Evolutionary conservation across 2,797 vertebrate genomes (phyloP).

Genomic region (Brachyrhaphis roseni): DNA sequence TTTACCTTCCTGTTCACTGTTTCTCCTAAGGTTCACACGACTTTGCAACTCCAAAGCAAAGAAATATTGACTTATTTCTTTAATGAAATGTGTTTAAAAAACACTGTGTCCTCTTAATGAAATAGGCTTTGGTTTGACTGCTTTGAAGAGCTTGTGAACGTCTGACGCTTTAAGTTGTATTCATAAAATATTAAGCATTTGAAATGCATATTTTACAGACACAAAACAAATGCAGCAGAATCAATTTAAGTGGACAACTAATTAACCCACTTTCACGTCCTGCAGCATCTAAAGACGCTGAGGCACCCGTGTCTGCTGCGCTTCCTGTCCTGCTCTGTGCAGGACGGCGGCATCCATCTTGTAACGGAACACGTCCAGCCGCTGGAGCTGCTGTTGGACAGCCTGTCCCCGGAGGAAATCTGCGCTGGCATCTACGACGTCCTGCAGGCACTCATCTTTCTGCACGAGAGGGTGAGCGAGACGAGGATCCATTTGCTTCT

Average conservation of each 20-base stretch:
- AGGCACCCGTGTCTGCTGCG: constrained; percentile 95
- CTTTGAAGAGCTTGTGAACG: not conserved
- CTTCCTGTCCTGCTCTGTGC: constrained; percentile 94
- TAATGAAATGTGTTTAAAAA: not conserved
- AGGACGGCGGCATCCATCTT: constrained; percentile 91
- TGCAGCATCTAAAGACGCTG: constrained; percentile 95
- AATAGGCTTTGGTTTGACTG: not conserved
- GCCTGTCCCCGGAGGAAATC: constrained; percentile 89
- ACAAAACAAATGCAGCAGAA: not conserved
- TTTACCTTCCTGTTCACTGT: not conserved
- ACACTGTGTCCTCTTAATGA: not conserved
- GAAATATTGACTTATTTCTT: not conserved
- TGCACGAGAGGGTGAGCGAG: constrained; percentile 91
- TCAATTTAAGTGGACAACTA: not conserved
- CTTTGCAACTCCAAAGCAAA: not conserved
- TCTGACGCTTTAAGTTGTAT: not conserved
- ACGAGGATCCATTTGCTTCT: not conserved
- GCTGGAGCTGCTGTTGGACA: constrained; percentile 85
- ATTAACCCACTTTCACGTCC: constrained; percentile 3
- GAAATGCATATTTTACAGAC: not conserved
- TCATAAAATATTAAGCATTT: not conserved
- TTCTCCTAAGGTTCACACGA: not conserved
- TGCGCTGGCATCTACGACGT: constrained; percentile 94
- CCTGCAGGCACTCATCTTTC: constrained; percentile 91
- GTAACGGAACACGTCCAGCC: constrained; percentile 94